A percentile compares a stretch with the other conserved stretches of the same genome.
Conservation (phyloP, 2,113 vertebrate species). For the Dunckerocampus dactyliophorus region DNA sequence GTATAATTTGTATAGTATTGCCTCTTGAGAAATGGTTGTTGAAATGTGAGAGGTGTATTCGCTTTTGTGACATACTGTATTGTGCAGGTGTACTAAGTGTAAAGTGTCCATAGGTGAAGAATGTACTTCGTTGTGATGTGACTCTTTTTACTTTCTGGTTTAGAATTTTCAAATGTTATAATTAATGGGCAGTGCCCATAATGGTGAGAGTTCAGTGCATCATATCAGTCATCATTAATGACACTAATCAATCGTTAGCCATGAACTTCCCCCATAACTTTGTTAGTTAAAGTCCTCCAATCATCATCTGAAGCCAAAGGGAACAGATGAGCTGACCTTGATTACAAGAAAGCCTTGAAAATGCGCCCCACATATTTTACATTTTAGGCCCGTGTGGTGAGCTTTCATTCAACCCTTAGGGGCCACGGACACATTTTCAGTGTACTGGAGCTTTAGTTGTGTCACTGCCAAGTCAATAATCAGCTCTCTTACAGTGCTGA, state of each 20-base stretch:
- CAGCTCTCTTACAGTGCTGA: not conserved
- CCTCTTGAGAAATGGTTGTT: too few species aligned
- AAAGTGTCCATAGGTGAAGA: too few species aligned
- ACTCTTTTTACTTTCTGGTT: too few species aligned
- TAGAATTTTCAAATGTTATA: too few species aligned
- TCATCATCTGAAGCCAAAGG: conserved; percentile 8
- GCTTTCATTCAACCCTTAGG: conserved; percentile 16
- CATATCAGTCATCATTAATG: not conserved
- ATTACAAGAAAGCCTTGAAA: conserved; percentile 17
- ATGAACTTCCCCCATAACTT: conserved; percentile 10
- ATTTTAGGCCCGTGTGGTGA: conserved; percentile 4
- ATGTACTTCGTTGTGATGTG: too few species aligned
- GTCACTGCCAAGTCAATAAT: not conserved
- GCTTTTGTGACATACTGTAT: too few species aligned
- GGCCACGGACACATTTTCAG: not conserved
- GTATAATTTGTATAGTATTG: too few species aligned
- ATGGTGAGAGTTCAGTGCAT: not conserved
- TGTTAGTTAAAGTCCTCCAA: conserved; percentile 14
- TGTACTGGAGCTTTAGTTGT: not conserved
- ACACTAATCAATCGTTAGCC: not conserved
- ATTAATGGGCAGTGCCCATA: too few species aligned
- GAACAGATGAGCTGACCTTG: conserved; percentile 17
- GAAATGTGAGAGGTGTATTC: too few species aligned
- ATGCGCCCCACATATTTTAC: conserved; percentile 13
- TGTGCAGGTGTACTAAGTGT: too few species aligned